Base-by-base conservation (phyloP, 2,113 vertebrate genomes). In the Eudorcas thomsonii region DNA sequence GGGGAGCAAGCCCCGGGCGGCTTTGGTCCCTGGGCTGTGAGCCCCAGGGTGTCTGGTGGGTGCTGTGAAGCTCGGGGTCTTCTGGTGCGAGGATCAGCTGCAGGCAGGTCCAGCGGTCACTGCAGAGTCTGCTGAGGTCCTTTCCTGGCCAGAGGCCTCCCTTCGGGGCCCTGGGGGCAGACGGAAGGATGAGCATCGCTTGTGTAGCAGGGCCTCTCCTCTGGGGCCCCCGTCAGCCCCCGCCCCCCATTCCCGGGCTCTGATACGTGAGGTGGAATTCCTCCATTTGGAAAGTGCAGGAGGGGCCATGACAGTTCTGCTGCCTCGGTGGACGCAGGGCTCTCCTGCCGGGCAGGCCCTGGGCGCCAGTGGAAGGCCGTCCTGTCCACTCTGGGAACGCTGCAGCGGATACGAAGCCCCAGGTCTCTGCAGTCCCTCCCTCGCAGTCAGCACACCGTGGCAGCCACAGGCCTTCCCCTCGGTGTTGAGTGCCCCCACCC, bases 331-430 rank as follows among this genome's bases (percentile, higher is more conserved):
- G 62, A 19, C 1, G 12, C 17, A 14, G 52, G 50, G 15, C 48
- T 15, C 25, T 74, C 43, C 62, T 90, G 64, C 8, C 0, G 0
- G 28, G n/a, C 30, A 39, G 10, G 14, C 54, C 16, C 2, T 14
- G 33, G 62, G 9, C 0, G 1, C 48, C 1, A 1, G 36, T 4
- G 17, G 81, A 23, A 33, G 43, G 28, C 52, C 2, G 6, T 8
- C 28, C 2, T 0, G 2, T 15, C 54, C n/a, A 23, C 33, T n/a
- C 50, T 2, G 5, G 78, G 39, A 52, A 9, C 2, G 2, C 11
- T 39, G 15, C 9, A 11, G 13, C 3, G 1, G 17, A 60, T 67
- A 1, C n/a, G 33, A 3, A 14, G 10, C 15, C 62, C 3, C 15
- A 11, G 33, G 14, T n/a, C 39, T 26, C 13, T 3, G 3, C 25